phyloP scores from a whole-genome alignment of 2,797 vertebrate genomes.

The Periparus ater region DNA sequence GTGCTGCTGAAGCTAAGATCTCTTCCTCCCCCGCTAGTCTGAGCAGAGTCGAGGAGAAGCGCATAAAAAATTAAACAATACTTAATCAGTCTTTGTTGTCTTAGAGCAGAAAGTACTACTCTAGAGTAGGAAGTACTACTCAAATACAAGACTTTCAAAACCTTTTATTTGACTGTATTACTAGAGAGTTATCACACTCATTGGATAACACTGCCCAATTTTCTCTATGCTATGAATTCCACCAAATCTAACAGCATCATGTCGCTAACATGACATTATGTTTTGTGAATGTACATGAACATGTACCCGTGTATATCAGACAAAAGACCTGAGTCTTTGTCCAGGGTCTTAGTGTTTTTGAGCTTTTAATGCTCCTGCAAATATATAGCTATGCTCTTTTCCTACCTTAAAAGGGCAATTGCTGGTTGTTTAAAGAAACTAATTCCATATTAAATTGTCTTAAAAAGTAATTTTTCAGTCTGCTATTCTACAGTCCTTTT shows the following conservation, averaged over 20 bases:
- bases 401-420: neutral
- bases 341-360: neutral
- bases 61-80: neutral
- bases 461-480: neutral
- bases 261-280: accelerated
- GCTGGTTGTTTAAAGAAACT: neutral
- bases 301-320: no score
- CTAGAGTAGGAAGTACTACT: neutral
- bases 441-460: neutral
- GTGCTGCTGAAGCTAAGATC: neutral
- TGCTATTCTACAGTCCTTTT: neutral
- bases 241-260: neutral
- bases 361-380: neutral
- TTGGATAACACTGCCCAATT: neutral
- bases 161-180: accelerated
- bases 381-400: neutral
- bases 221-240: neutral
- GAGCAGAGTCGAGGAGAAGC: accelerated
- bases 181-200: neutral
- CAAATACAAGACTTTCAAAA: neutral
- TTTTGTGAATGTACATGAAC: neutral
- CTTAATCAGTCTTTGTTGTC: neutral
- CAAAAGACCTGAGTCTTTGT: neutral
- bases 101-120: neutral
- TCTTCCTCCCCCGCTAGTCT: neutral